Conservation (phyloP, 2,113 vertebrate genomes). For the Hymenochirus boettgeri region DNA sequence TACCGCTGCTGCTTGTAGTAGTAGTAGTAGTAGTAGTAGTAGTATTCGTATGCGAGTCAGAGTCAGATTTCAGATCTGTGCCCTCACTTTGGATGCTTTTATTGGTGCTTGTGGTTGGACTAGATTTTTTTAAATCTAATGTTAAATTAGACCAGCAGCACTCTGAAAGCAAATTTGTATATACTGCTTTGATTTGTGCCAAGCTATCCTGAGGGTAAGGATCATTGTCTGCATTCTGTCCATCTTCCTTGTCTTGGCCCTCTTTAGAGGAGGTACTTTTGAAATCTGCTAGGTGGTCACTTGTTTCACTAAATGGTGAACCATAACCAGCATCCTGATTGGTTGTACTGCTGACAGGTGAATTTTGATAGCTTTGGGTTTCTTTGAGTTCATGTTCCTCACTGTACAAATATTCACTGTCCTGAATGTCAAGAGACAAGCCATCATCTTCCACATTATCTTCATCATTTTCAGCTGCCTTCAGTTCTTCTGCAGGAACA, state of each 20-base stretch:
- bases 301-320: constrained; percentile 91
- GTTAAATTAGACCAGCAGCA: constrained; percentile 93
- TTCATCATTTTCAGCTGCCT: constrained; percentile 79
- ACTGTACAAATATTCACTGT: constrained; percentile 79
- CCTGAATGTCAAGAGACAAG: constrained; percentile 81
- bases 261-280: constrained; percentile 79
- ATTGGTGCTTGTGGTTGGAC: constrained; percentile 65
- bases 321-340: constrained; percentile 92
- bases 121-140: constrained; percentile 85
- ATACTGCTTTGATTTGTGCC: constrained; percentile 94
- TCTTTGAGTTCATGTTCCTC: constrained; percentile 85
- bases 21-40: constrained; percentile 44
- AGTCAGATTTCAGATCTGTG: constrained; percentile 39
- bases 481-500: constrained; percentile 91
- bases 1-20: constrained; percentile 42
- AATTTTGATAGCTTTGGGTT: constrained; percentile 87
- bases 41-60: too few relatives aligned
- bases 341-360: constrained; percentile 90
- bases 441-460: constrained; percentile 82
- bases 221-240: constrained; percentile 63
- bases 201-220: constrained; percentile 91
- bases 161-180: constrained; percentile 92
- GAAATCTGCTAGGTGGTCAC: constrained; percentile 85
- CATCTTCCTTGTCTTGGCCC: constrained; percentile 76
- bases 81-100: constrained; percentile 65